These are phyloP conservation scores for Diceros bicornis DNA, from an alignment of 2,797 vertebrate species.

Conservation along the genomic window DNA sequence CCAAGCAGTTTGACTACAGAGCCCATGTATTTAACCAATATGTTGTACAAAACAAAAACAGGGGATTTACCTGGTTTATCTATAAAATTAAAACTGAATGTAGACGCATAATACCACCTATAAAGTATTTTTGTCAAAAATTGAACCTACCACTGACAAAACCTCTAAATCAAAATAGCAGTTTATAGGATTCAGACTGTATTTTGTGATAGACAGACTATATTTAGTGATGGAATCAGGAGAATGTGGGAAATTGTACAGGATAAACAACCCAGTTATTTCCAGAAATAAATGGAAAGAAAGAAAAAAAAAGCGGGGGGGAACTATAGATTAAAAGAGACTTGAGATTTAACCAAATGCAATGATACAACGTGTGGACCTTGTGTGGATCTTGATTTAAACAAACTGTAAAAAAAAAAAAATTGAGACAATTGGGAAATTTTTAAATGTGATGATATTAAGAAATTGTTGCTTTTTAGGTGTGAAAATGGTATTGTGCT, in stretches of 20 bases:
- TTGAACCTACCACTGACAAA: neutral
- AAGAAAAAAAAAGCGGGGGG: neutral
- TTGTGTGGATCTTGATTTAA: neutral
- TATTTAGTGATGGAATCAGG: neutral
- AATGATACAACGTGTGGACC: neutral
- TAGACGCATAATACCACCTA: neutral
- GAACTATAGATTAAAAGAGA: neutral
- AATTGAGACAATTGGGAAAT: neutral
- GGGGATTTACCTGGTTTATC: neutral
- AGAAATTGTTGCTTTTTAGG: no score
- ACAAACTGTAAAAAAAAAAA: neutral
- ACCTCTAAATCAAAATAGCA: neutral
- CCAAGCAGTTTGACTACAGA: neutral
- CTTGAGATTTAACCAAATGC: neutral
- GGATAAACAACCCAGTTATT: constrained; percentile 1
- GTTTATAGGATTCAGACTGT: neutral
- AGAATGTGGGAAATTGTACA: neutral
- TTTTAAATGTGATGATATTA: no score
- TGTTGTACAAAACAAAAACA: neutral
- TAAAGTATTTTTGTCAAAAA: neutral
- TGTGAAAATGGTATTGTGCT: neutral
- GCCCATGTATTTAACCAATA: neutral
- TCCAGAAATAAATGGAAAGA: neutral
- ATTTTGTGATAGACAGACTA: neutral
- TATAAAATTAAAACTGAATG: constrained; percentile 14